Evolutionary conservation across 37 sponge, comb jelly and placozoan species (phyloP).

Genomic region (Spongilla lacustris): DNA sequence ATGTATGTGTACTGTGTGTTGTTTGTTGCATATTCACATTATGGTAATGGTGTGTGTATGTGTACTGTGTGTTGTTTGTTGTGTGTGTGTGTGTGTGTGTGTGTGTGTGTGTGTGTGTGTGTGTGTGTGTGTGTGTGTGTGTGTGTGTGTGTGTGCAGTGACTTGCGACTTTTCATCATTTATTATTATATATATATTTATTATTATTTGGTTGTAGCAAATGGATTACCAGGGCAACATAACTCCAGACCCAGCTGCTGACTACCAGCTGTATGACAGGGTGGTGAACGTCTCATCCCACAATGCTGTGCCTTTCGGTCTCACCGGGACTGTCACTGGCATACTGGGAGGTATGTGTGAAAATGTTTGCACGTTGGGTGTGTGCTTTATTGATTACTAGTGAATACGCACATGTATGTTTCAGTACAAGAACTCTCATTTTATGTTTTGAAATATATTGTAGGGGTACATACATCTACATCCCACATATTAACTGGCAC

Average conservation of each 20-base stretch:
- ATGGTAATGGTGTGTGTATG: conserved; percentile 3
- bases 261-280: conserved; percentile 86
- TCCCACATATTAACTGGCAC: too few species aligned
- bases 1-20: too few species aligned
- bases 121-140: conserved; percentile 2
- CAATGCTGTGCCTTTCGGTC: conserved; percentile 86
- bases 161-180: neutral
- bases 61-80: neutral
- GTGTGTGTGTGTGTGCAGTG: neutral
- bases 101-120: too few species aligned
- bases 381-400: too few species aligned
- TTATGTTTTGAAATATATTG: too few species aligned
- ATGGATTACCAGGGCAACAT: conserved; percentile 52
- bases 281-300: conserved; percentile 82
- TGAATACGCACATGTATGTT: too few species aligned
- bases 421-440: too few species aligned
- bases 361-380: too few species aligned
- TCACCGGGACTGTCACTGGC: conserved; percentile 88
- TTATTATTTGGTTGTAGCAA: too few species aligned
- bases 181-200: too few species aligned
- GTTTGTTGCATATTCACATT: too few species aligned
- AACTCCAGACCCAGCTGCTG: conserved; percentile 76
- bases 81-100: conserved; percentile 5
- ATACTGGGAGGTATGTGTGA: conserved; percentile 53
- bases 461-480: too few species aligned